Base-by-base conservation (phyloP, 2,113 vertebrate genomes). In the Chaetorhynchus papuensis region DNA sequence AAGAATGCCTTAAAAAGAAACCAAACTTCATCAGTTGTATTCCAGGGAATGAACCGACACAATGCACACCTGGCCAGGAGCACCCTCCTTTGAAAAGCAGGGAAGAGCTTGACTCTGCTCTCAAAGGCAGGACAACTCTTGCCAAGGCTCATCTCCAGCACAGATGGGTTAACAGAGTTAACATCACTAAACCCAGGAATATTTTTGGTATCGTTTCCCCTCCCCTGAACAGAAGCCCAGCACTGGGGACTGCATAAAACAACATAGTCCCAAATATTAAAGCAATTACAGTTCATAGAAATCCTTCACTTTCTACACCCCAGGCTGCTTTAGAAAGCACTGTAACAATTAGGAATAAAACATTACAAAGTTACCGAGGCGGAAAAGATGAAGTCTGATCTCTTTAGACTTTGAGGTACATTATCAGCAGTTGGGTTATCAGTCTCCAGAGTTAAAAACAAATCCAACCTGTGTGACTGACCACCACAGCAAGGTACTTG, bases 381-480 rank as follows among this genome's bases (percentile, higher is more conserved):
- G 9, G 9, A 37, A 65, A 66, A 91, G 75, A 37, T 33, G 52
- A 95, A 53, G 56, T 83, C 4, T 14, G 68, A 74, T 28, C 59
- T 82, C 35, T 87, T 61, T 35, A 87, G 87, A 78, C 52, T 35
- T 44, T 79, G 94, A 96, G 95, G 96, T 97, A 95, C 90, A 15
- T 78, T 16, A 84, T 92, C 61, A 94, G 88, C 86, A 44, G 81
- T 31, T 16, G 64, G 52, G 54, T 89, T 83, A 22, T 81, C 96
- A 90, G 79, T 82, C 88, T 90, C 52, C 78, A 65, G 75, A 71
- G 83, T 45, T 49, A 28, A 42, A 31, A 69, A 26, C 35, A 57
- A 5, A 35, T 72, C 53, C 65, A 75, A 69, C 72, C 92, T 27
- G 83, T 39, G 82, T 13, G 44, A 52, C 39, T 72, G 71, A 80